Percentiles rank a stretch among this genome's conserved stretches.
These are phyloP conservation scores for Actinopyga echinites DNA, from an alignment of 53 echinoderm and acorn worm genomes.

Conservation along the genomic window DNA sequence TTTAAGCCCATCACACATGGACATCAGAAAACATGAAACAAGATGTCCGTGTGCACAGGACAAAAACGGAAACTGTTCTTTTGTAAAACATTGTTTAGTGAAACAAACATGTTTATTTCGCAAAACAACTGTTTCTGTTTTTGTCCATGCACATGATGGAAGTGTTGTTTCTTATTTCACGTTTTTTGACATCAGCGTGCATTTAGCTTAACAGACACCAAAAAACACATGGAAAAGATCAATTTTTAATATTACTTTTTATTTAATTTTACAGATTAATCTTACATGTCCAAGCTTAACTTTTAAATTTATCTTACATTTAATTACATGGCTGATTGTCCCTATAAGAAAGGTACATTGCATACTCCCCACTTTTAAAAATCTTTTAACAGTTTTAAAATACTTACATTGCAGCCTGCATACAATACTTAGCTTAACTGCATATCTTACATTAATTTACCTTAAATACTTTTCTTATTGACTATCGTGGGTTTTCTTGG, in stretches of 20 bases:
- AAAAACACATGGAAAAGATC: background rate
- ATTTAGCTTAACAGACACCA: background rate
- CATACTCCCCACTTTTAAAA: slow-evolving; percentile 13
- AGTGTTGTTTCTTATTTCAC: too few species aligned
- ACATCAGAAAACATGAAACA: too few species aligned
- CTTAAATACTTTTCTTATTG: background rate
- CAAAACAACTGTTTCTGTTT: too few species aligned
- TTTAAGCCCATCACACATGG: too few species aligned
- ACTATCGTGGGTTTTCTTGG: background rate
- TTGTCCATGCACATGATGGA: too few species aligned
- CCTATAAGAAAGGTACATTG: slow-evolving; percentile 25
- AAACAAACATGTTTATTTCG: too few species aligned
- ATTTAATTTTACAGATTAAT: slow-evolving; percentile 36
- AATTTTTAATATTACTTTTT: slow-evolving; percentile 43
- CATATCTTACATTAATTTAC: background rate
- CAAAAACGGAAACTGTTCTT: too few species aligned
- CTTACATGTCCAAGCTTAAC: slow-evolving; percentile 37
- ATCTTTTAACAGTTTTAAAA: background rate
- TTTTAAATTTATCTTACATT: slow-evolving; percentile 29
- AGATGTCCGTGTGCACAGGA: too few species aligned
- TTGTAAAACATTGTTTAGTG: too few species aligned
- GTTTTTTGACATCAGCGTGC: too few species aligned
- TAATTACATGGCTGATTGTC: slow-evolving; percentile 14
- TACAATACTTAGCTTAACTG: slow-evolving; percentile 17
- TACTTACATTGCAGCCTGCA: slow-evolving; percentile 24